Evolutionary conservation across 2,888 invertebrate genomes (phyloP).

Genomic region (Polyommatus iphigenia): DNA sequence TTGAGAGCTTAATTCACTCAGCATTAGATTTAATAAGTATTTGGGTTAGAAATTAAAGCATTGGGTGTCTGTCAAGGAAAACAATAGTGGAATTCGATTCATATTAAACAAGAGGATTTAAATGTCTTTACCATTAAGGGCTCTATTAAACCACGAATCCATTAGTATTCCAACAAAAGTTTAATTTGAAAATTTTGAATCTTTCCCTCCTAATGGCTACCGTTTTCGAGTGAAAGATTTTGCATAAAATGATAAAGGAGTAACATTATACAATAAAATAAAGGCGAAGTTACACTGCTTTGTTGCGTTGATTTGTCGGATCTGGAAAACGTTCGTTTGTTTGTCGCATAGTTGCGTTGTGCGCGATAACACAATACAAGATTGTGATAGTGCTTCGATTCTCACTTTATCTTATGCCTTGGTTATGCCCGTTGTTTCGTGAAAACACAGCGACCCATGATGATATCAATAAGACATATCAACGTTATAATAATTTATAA

Average conservation of each 20-base stretch:
- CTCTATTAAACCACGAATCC: not conserved
- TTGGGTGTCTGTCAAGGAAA: not conserved
- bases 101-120: slow-evolving; percentile 5
- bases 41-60: not conserved
- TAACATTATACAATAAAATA: slow-evolving; percentile 25
- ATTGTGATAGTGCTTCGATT: no score
- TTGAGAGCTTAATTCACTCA: no score
- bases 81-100: not conserved
- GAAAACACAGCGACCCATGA: no score
- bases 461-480: no score
- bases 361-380: no score
- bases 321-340: not conserved
- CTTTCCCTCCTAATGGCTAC: slow-evolving; percentile 11
- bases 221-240: slow-evolving; percentile 26
- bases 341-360: no score
- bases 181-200: slow-evolving; percentile 9
- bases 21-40: no score
- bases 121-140: slow-evolving; percentile 5
- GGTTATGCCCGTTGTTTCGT: no score
- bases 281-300: not conserved
- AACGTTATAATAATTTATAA: no score
- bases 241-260: slow-evolving; percentile 16
- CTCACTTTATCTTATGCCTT: no score
- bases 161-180: slow-evolving; percentile 21
- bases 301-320: not conserved